A percentile compares a stretch with the other conserved stretches of the same genome.
These are phyloP conservation scores for Aeoliscus strigatus DNA, from an alignment of 2,797 vertebrate genomes.

Conservation along the genomic window DNA sequence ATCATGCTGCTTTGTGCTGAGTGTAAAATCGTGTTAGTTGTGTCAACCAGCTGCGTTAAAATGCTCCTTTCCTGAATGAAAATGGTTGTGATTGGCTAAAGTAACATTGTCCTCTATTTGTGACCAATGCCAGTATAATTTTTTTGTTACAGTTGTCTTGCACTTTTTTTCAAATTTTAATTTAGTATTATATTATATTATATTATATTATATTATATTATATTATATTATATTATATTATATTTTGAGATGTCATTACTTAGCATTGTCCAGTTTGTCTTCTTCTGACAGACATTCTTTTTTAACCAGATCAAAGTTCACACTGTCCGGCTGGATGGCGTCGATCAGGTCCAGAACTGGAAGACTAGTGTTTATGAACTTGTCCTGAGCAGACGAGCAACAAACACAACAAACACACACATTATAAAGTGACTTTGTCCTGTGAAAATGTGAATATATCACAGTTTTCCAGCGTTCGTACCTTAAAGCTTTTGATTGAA, in stretches of 20 bases:
- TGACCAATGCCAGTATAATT: too few relatives aligned
- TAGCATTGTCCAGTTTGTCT: constrained; percentile 91
- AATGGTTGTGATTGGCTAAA: too few relatives aligned
- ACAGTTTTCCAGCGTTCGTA: constrained; percentile 23
- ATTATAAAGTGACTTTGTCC: background rate
- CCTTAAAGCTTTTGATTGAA: constrained; percentile 92
- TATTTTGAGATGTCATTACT: constrained; percentile 74
- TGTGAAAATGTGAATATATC: background rate
- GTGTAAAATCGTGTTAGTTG: too few relatives aligned
- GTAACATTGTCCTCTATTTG: too few relatives aligned
- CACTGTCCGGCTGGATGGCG: constrained; percentile 87
- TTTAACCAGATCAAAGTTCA: constrained; percentile 92
- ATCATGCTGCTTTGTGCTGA: too few relatives aligned
- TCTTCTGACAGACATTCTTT: constrained; percentile 76
- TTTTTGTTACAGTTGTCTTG: too few relatives aligned
- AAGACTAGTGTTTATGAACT: constrained; percentile 83
- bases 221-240: too few relatives aligned
- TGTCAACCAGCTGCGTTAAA: too few relatives aligned
- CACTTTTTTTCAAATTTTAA: too few relatives aligned
- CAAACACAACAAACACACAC: constrained; percentile 3
- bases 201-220: too few relatives aligned
- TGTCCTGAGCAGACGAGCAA: constrained; percentile 76
- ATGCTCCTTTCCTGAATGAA: too few relatives aligned
- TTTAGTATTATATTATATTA: too few relatives aligned
- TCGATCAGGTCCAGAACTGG: constrained; percentile 94